These are phyloP conservation scores for Drosophila willistoni DNA, from an alignment of 1,140 invertebrate species.

Conservation along the genomic window DNA sequence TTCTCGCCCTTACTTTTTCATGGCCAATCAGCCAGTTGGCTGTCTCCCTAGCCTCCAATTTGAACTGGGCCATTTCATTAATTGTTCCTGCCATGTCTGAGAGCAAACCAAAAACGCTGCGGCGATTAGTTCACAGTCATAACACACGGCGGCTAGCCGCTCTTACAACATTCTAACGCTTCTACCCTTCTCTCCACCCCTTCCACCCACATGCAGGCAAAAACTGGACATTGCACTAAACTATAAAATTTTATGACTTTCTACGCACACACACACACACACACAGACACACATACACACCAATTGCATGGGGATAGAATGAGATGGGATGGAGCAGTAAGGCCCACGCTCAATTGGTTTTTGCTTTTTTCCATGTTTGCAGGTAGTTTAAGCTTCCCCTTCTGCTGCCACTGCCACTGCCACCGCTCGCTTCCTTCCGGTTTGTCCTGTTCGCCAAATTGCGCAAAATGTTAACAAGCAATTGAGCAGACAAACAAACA, in stretches of 20 bases:
- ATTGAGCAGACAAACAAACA: conserved; percentile 81
- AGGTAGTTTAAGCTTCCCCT: conserved; percentile 65
- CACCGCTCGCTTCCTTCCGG: not conserved
- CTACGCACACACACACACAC: conserved; percentile 47
- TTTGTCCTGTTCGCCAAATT: conserved; percentile 61
- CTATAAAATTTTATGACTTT: conserved; percentile 82
- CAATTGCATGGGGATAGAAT: not conserved
- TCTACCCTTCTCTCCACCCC: no score
- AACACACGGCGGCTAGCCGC: conserved; percentile 57
- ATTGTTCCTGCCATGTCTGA: conserved; percentile 44
- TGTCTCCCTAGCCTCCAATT: conserved; percentile 22
- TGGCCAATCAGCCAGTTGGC: conserved; percentile 24
- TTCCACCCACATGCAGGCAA: not conserved
- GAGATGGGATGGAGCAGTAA: not conserved
- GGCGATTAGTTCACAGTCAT: conserved; percentile 80
- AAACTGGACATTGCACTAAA: conserved; percentile 52
- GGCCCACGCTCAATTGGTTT: conserved; percentile 75
- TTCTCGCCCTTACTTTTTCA: not conserved
- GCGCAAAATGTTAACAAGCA: conserved; percentile 81
- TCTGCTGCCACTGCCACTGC: not conserved
- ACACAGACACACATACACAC: not conserved
- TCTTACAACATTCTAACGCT: not conserved
- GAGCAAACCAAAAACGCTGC: conserved; percentile 65
- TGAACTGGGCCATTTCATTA: conserved; percentile 68
- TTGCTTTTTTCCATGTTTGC: conserved; percentile 76